phyloP scores from a whole-genome alignment of 2,113 vertebrate genomes.

The Calidris pygmaea region DNA sequence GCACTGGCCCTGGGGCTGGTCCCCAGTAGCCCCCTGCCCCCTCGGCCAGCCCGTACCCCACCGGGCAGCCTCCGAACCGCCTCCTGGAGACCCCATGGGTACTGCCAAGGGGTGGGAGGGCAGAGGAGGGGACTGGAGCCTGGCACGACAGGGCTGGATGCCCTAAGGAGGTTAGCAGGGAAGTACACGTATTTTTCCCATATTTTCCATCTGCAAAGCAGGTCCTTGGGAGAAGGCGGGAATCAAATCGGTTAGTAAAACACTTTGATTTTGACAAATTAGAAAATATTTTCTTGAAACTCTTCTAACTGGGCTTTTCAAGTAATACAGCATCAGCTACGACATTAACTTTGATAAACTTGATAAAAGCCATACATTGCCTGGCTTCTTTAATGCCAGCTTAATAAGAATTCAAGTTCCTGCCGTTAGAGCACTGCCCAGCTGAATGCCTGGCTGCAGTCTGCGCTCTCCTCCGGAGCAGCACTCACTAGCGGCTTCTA shows the following conservation, averaged over 20 bases:
- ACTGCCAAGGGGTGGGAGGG: background rate
- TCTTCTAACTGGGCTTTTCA: background rate
- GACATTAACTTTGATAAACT: background rate
- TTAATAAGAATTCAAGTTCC: background rate
- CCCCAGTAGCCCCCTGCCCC: background rate
- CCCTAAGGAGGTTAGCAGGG: background rate
- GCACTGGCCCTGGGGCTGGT: background rate
- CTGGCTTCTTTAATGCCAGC: background rate
- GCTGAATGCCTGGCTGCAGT: background rate
- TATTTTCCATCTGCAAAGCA: background rate
- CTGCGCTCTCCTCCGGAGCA: background rate
- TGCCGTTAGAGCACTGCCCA: background rate
- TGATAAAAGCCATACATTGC: background rate
- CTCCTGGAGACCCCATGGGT: accelerated
- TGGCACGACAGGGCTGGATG: background rate
- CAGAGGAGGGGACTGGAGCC: background rate
- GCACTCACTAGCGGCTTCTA: background rate
- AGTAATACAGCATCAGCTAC: background rate
- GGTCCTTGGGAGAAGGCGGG: background rate
- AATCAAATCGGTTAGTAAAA: background rate
- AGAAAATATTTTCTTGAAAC: background rate
- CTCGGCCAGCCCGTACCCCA: accelerated
- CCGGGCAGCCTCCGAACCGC: background rate
- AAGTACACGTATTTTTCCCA: background rate
- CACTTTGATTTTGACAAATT: background rate